These are phyloP conservation scores for Luidia sarsii DNA, from an alignment of 53 echinoderm and acorn worm species.

Conservation along the genomic window DNA sequence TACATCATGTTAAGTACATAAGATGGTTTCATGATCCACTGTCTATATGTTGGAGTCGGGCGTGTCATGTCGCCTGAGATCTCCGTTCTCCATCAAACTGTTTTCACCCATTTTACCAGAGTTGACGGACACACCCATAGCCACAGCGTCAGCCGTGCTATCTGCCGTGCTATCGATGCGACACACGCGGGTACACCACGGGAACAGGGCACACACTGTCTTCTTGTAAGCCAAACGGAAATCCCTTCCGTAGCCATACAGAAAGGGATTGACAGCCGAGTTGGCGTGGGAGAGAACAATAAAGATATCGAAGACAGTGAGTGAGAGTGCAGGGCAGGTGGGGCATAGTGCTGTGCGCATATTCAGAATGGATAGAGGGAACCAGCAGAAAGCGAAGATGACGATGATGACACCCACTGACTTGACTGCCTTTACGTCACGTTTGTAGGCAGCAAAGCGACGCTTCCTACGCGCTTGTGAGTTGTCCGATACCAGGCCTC, in stretches of 20 bases:
- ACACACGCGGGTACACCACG: conserved; percentile 21
- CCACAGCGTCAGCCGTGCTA: conserved; percentile 2
- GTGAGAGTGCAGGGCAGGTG: neutral
- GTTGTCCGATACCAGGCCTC: neutral
- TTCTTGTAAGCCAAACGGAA: conserved; percentile 65
- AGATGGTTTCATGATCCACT: too few relatives aligned
- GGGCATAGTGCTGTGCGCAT: conserved; percentile 56
- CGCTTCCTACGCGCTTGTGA: conserved; percentile 55
- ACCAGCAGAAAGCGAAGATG: conserved; percentile 76
- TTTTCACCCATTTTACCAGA: conserved; percentile 6
- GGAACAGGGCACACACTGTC: conserved; percentile 39
- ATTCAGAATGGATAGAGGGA: conserved; percentile 78
- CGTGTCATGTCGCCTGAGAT: too few relatives aligned
- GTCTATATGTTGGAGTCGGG: too few relatives aligned
- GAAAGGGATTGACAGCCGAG: conserved; percentile 70
- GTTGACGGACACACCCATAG: conserved; percentile 32
- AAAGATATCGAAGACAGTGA: conserved; percentile 11
- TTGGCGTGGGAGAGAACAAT: conserved; percentile 75
- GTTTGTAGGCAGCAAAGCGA: conserved; percentile 68
- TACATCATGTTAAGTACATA: too few relatives aligned
- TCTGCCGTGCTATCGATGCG: neutral
- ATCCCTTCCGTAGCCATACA: conserved; percentile 80
- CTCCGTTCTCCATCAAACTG: neutral
- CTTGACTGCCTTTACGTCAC: conserved; percentile 78
- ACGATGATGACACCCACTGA: conserved; percentile 79